Percentiles rank a stretch among this genome's conserved stretches.
phyloP scores from a whole-genome alignment of 1,140 invertebrate genomes.

The Procambarus clarkii region DNA sequence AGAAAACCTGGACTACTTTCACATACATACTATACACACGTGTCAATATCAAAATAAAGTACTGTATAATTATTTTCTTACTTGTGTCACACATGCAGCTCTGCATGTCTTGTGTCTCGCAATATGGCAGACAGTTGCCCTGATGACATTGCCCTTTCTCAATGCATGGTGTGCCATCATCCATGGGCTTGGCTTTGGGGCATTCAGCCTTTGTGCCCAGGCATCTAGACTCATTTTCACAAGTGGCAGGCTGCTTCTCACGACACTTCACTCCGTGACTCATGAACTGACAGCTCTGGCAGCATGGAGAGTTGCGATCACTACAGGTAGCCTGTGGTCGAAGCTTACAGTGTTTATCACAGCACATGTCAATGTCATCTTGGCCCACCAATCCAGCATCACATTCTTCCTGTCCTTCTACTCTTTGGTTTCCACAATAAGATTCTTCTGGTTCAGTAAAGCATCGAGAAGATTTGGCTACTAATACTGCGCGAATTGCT shows the following conservation, averaged over 20 bases:
- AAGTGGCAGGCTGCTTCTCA: constrained; percentile 90
- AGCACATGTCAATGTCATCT: constrained; percentile 93
- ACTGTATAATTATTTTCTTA: constrained; percentile 76
- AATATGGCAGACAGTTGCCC: constrained; percentile 93
- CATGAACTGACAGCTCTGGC: constrained; percentile 91
- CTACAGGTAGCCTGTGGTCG: constrained; percentile 91
- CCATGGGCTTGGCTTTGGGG: constrained; percentile 89
- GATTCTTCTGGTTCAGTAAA: constrained; percentile 96
- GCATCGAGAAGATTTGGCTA: constrained; percentile 92
- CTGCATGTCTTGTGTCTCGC: constrained; percentile 92
- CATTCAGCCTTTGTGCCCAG: constrained; percentile 85
- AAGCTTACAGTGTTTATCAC: constrained; percentile 93
- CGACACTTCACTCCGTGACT: constrained; percentile 85
- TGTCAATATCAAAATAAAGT: no score
- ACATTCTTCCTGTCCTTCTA: constrained; percentile 96
- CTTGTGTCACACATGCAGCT: constrained; percentile 97
- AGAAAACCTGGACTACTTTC: no score
- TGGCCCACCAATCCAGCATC: constrained; percentile 94
- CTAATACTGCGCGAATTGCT: constrained; percentile 93
- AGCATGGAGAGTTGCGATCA: constrained; percentile 96
- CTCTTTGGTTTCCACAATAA: constrained; percentile 94
- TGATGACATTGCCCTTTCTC: constrained; percentile 90
- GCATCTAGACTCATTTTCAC: constrained; percentile 88
- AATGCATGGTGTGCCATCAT: constrained; percentile 89
- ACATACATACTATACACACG: no score